Evolutionary conservation across 2,113 vertebrate species (phyloP).

Genomic region (Mesoclemmys tuberculata): DNA sequence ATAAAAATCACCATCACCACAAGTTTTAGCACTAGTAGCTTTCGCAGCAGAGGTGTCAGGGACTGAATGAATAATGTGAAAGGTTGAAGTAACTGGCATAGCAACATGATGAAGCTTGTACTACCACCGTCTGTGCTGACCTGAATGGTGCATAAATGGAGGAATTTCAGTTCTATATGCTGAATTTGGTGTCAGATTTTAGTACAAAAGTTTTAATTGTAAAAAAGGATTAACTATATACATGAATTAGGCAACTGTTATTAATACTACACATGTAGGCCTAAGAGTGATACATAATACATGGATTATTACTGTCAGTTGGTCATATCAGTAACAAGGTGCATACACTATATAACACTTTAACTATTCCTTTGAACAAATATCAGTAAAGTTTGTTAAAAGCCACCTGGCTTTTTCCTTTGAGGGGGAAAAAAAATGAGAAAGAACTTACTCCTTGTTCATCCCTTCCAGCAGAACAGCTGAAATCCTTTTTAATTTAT

Average conservation of each 20-base stretch:
- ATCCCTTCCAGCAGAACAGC: constrained; percentile 90
- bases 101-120: neutral
- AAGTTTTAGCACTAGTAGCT: neutral
- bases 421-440: neutral
- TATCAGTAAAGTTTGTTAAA: neutral
- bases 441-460: constrained; percentile 85
- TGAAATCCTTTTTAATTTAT: constrained; percentile 87
- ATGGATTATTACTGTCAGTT: neutral
- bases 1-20: neutral
- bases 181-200: neutral
- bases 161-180: neutral
- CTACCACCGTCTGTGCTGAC: neutral
- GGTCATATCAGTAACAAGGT: neutral
- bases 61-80: neutral
- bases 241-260: neutral
- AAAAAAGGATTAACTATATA: neutral
- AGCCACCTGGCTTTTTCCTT: neutral
- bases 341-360: neutral
- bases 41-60: neutral
- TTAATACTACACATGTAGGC: neutral
- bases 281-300: neutral
- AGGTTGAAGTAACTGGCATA: neutral
- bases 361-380: neutral
- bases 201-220: neutral
- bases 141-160: neutral